phyloP scores from a whole-genome alignment of 2,888 invertebrate genomes.

The Apoderus coryli region DNA sequence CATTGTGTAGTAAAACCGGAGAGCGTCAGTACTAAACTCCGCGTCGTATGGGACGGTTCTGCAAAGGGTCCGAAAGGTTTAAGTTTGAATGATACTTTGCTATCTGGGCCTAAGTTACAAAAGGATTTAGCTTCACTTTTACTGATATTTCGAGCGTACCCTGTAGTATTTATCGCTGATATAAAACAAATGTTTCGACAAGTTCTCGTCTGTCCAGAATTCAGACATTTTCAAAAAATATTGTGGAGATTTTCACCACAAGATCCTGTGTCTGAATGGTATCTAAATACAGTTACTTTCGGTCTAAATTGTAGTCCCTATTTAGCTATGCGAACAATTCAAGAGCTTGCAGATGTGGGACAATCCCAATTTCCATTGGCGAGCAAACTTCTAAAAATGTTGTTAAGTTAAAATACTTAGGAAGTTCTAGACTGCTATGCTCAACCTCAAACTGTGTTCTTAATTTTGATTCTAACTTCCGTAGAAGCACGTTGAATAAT shows the following conservation, averaged over 20 bases:
- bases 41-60: constrained; percentile 9
- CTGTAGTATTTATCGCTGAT: constrained; percentile 6
- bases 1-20: constrained; percentile 10
- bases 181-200: constrained; percentile 9
- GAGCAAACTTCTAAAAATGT: constrained; percentile 3
- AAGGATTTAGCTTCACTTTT: constrained; percentile 7
- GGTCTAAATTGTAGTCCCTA: constrained; percentile 7
- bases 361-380: constrained; percentile 3
- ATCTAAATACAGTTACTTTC: constrained; percentile 8
- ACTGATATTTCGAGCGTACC: constrained; percentile 5
- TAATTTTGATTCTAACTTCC: neutral
- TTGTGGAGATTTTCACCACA: constrained; percentile 8
- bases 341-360: constrained; percentile 4
- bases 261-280: constrained; percentile 7
- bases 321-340: constrained; percentile 5
- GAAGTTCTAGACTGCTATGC: neutral
- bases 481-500: neutral
- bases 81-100: constrained; percentile 6
- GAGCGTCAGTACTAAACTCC: constrained; percentile 9
- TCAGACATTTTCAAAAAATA: constrained; percentile 8
- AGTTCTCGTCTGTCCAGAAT: constrained; percentile 1
- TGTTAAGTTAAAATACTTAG: neutral
- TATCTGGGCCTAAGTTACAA: constrained; percentile 9
- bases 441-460: constrained; percentile 1
- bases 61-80: constrained; percentile 6